phyloP scores from a whole-genome alignment of 1,140 invertebrate species.

The Physella acuta region DNA sequence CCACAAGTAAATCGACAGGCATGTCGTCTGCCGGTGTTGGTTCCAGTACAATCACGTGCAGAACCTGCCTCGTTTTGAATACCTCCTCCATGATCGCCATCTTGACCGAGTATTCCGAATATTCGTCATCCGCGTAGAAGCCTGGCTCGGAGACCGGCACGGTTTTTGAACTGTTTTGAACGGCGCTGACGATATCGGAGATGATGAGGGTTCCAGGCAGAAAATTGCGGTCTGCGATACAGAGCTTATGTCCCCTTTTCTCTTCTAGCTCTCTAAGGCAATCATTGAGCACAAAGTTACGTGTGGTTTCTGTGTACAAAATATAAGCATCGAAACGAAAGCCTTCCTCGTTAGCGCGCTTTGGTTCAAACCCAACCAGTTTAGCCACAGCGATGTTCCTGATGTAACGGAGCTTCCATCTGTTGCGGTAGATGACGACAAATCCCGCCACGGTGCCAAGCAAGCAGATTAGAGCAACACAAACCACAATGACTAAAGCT shows the following conservation, averaged over 20 bases:
- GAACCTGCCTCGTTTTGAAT: background rate
- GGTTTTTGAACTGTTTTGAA: slow-evolving; percentile 67
- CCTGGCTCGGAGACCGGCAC: slow-evolving; percentile 64
- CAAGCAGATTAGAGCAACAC: background rate
- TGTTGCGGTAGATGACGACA: background rate
- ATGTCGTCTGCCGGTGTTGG: background rate
- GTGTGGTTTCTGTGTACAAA: slow-evolving; percentile 26
- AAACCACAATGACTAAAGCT: background rate
- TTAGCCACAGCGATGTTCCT: background rate
- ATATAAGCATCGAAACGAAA: slow-evolving; percentile 32
- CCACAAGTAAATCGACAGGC: background rate
- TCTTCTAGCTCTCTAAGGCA: slow-evolving; percentile 30
- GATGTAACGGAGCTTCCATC: slow-evolving; percentile 6
- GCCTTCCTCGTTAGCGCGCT: too few relatives aligned
- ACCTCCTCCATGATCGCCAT: slow-evolving; percentile 12
- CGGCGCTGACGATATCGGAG: slow-evolving; percentile 66
- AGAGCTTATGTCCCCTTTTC: slow-evolving; percentile 25
- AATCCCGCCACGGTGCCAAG: background rate
- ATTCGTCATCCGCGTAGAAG: background rate
- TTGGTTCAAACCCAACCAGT: background rate
- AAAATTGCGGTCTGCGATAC: slow-evolving; percentile 42
- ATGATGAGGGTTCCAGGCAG: slow-evolving; percentile 59
- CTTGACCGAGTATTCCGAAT: background rate
- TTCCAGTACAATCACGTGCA: background rate
- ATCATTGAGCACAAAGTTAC: slow-evolving; percentile 25